A percentile compares a stretch with the other conserved stretches of the same genome.
phyloP scores from a whole-genome alignment of 2,113 vertebrate species.

The Cyprinus carpio region DNA sequence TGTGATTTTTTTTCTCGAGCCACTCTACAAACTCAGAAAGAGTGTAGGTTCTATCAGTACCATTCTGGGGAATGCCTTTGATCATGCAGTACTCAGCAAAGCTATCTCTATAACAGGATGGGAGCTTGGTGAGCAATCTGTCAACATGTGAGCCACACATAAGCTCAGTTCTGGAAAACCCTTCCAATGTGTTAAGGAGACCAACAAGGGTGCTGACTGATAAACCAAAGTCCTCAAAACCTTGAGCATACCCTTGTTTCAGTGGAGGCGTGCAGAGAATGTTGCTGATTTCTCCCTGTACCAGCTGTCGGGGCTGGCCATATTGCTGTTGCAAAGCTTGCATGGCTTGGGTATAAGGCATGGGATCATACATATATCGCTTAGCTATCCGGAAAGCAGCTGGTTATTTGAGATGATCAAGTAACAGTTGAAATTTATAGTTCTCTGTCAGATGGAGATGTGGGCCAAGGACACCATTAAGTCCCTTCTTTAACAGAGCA shows the following conservation, averaged over 20 bases:
- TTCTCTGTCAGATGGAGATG: background rate
- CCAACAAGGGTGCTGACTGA: background rate
- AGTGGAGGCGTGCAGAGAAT: background rate
- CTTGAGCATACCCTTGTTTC: conserved; percentile 1
- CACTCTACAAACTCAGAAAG: background rate
- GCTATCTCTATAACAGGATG: background rate
- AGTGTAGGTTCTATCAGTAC: background rate
- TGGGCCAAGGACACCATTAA: background rate
- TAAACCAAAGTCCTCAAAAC: background rate
- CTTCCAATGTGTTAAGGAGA: background rate
- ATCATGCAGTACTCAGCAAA: background rate
- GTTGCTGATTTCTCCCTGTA: background rate
- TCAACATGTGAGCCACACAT: background rate
- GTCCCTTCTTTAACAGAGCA: background rate
- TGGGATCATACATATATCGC: conserved; percentile 1
- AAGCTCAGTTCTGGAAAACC: too few relatives aligned
- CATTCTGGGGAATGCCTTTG: background rate
- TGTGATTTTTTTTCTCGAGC: background rate
- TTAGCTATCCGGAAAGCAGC: conserved; percentile 12
- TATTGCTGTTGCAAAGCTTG: conserved; percentile 3
- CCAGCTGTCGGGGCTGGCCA: background rate
- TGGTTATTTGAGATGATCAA: conserved; percentile 26
- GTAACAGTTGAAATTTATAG: background rate
- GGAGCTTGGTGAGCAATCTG: background rate
- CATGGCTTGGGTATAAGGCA: conserved; percentile 5